Evolutionary conservation across 2,888 invertebrate genomes (phyloP).

Genomic region (Noctua comes): DNA sequence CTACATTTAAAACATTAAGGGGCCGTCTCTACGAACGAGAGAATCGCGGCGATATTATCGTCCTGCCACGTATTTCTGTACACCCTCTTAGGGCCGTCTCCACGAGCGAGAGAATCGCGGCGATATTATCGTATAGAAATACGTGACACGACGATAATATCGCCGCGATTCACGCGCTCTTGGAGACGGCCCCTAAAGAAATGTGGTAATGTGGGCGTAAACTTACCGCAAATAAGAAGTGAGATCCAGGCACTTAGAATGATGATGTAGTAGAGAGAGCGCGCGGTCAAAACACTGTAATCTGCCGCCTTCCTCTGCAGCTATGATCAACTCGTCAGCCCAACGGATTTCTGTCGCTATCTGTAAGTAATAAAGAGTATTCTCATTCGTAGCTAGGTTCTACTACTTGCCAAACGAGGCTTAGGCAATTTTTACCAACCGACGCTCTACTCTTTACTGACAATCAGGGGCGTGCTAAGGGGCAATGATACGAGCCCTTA

Average conservation of each 20-base stretch:
- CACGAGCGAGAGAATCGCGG: too few species aligned
- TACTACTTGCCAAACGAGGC: not conserved
- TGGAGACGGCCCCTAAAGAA: too few species aligned
- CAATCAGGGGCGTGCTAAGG: not conserved
- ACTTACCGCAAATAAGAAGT: constrained; percentile 78
- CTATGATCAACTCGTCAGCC: constrained; percentile 82
- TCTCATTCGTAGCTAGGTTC: not conserved
- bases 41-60: too few species aligned
- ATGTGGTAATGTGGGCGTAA: not conserved
- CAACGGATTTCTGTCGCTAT: constrained; percentile 85
- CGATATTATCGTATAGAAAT: too few species aligned
- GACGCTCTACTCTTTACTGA: too few species aligned
- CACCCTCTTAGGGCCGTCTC: too few species aligned
- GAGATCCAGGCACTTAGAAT: constrained; percentile 83
- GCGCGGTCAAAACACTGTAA: constrained; percentile 87
- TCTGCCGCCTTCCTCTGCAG: constrained; percentile 83
- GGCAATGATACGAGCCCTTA: too few species aligned
- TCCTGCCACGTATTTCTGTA: too few species aligned
- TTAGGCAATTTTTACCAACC: not conserved
- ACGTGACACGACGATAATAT: too few species aligned
- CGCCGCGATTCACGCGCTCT: too few species aligned
- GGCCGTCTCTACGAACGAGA: too few species aligned
- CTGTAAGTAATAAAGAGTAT: constrained; percentile 67
- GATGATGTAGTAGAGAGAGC: constrained; percentile 82
- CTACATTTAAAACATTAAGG: not conserved